A percentile compares a stretch with the other conserved stretches of the same genome.
Evolutionary conservation across 2,113 vertebrate genomes (phyloP).

Genomic region (Neomonachus schauinslandi): DNA sequence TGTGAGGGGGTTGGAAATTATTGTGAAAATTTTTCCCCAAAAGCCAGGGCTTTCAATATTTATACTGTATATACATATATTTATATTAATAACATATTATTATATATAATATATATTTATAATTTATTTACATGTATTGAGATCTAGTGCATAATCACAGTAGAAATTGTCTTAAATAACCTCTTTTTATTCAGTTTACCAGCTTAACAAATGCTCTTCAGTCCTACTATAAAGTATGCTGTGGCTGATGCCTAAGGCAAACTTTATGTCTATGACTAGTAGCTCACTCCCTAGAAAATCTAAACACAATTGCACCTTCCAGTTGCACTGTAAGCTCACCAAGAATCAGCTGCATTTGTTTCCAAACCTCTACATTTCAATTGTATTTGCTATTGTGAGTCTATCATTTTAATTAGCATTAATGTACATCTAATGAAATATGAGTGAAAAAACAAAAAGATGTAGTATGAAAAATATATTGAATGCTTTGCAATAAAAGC

Average conservation of each 20-base stretch:
- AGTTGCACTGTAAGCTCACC: neutral
- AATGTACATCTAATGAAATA: neutral
- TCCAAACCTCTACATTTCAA: neutral
- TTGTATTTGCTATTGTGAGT: neutral
- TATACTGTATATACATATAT: neutral
- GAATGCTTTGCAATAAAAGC: neutral
- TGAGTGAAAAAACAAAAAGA: neutral
- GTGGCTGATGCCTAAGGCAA: neutral
- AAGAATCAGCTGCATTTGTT: neutral
- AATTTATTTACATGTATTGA: neutral
- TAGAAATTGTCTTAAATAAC: conserved; percentile 42
- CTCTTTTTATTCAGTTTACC: neutral
- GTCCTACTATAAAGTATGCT: neutral
- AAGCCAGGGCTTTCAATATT: neutral
- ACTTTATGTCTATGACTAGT: neutral
- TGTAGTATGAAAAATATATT: neutral
- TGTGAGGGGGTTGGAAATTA: neutral
- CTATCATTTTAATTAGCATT: conserved; percentile 25
- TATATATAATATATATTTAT: neutral
- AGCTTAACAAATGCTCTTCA: neutral
- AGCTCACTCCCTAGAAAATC: neutral
- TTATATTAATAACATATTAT: neutral
- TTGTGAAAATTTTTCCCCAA: neutral
- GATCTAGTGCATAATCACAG: neutral
- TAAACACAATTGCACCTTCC: neutral